Percentiles rank a stretch among this genome's conserved stretches.
Conservation (phyloP, 2,113 vertebrate species). For the Halcyon senegalensis region DNA sequence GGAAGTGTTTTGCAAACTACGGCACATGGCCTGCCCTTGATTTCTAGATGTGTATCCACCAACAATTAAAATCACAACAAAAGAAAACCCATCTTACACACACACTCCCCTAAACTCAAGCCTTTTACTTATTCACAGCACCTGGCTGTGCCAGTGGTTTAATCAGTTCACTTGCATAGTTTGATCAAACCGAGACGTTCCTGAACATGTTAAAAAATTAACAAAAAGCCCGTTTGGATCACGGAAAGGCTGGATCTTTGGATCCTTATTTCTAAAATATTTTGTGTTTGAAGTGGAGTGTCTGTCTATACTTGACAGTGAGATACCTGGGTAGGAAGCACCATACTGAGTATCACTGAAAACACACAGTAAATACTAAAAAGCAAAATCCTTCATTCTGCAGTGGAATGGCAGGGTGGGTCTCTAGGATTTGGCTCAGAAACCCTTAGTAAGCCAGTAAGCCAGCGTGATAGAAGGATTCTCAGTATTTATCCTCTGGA, state of each 20-base stretch:
- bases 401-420: not conserved
- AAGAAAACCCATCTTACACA: not conserved
- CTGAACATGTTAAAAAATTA: not conserved
- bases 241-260: not conserved
- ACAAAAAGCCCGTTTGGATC: not conserved
- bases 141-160: not conserved
- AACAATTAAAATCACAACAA: not conserved
- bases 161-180: not conserved
- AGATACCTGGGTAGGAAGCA: not conserved
- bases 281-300: not conserved
- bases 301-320: not conserved
- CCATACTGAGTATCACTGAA: not conserved
- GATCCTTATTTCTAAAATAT: not conserved
- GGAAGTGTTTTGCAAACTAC: not conserved
- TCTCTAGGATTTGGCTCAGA: not conserved
- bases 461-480: accelerated
- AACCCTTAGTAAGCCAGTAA: not conserved
- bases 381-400: not conserved
- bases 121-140: not conserved
- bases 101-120: not conserved
- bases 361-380: not conserved
- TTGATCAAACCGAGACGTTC: not conserved
- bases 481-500: not conserved
- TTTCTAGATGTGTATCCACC: not conserved
- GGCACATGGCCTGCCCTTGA: not conserved